A percentile compares a stretch with the other conserved stretches of the same genome.
Conservation (phyloP, 2,888 invertebrate species). For the Acleris sparsana region DNA sequence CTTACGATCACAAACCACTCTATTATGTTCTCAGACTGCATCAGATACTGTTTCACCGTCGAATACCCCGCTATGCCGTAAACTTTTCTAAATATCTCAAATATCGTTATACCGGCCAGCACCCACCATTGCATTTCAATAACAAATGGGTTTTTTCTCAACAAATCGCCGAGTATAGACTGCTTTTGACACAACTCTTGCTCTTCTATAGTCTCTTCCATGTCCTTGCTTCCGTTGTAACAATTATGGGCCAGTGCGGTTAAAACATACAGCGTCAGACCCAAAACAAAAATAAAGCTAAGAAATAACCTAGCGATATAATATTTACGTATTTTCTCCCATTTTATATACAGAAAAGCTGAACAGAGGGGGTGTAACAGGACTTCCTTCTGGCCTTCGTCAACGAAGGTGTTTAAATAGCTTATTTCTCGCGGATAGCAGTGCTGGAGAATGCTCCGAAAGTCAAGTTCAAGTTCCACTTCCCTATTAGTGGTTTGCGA, state of each 20-base stretch:
- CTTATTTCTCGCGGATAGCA: conserved; percentile 93
- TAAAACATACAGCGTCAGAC: conserved; percentile 91
- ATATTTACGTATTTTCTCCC: conserved; percentile 95
- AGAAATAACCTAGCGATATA: conserved; percentile 91
- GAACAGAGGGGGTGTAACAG: conserved; percentile 93
- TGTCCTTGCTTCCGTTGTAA: conserved; percentile 91
- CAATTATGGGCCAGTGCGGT: conserved; percentile 93
- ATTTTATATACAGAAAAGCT: conserved; percentile 93
- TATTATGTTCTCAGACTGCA: conserved; percentile 92
- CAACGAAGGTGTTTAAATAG: conserved; percentile 93
- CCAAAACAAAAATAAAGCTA: conserved; percentile 90
- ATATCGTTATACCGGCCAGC: conserved; percentile 89
- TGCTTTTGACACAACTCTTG: conserved; percentile 90
- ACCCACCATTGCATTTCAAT: conserved; percentile 94
- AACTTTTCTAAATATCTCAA: conserved; percentile 91
- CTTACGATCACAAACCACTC: conserved; percentile 94
- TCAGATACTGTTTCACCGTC: conserved; percentile 91
- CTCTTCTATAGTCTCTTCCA: conserved; percentile 88
- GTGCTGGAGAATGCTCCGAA: conserved; percentile 91
- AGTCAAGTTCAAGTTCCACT: conserved; percentile 91
- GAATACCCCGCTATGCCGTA: conserved; percentile 92
- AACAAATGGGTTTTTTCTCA: conserved; percentile 88
- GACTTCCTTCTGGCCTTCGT: conserved; percentile 94
- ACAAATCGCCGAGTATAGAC: conserved; percentile 89
- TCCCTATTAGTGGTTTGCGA: conserved; percentile 91